Base-by-base conservation (phyloP, 1,140 invertebrate genomes). In the Spodoptera litura region DNA sequence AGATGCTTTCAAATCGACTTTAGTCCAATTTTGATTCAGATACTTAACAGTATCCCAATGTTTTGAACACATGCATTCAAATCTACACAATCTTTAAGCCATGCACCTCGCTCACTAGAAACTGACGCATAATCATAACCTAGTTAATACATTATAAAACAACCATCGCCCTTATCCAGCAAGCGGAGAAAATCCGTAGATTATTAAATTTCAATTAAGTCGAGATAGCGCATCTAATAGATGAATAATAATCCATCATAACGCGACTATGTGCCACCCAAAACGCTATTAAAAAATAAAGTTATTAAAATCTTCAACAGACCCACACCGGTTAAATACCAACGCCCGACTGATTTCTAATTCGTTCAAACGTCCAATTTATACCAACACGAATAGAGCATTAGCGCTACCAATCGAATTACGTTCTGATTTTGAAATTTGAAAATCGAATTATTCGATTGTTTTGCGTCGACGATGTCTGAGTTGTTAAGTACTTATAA, bases 341-440 rank as follows among this genome's bases (percentile, higher is more conserved):
- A 71, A 77, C 80, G 84, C 73, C 76, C 78, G 82, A 88, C 75
- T 88, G 86, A 81, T 44, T 79, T 66, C 82, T 83, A 82, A 87
- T 86, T 86, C 85, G 80, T 83, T 84, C 81, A 83, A 87, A 85
- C 86, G 82, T 85, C 73, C 86, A 83, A 87, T 91, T 89, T 89
- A 87, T 87, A 84, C 68, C 81, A 82, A 91, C 89, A 91, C 85
- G 87, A 75, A 82, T 89, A 80, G 75, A 79, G 86, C 89, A 91
- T 83, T 83, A 81, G 74, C 78, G 61, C 77, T 62, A 78, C 71
- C 79, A 80, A 80, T 80, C 75, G 78, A 80, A 81, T 81, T 81
- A 78, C 78, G 80, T 79, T 81, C 78, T 52, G 62, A 81, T 76
- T 76, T 76, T 64, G 62, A 68, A 78, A 81, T 81, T 81, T 80